phyloP scores from a whole-genome alignment of 2,113 vertebrate genomes.

The Drymodes brunneopygia region DNA sequence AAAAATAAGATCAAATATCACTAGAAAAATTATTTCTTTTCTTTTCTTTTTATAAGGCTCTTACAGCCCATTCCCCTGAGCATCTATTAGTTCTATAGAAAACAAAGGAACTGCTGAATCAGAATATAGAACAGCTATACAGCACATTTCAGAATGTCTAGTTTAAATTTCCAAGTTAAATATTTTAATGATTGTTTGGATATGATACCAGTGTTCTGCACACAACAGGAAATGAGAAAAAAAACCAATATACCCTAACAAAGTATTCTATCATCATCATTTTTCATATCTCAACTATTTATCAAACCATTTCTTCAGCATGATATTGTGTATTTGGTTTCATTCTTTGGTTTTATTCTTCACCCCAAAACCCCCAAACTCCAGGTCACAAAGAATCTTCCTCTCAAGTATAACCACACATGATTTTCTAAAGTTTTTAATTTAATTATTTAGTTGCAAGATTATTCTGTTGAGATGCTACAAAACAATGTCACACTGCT shows the following conservation, averaged over 20 bases:
- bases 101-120: neutral
- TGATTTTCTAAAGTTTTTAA: neutral
- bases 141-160: neutral
- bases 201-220: neutral
- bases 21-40: neutral
- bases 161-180: neutral
- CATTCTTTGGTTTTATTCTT: neutral
- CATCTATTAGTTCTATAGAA: neutral
- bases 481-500: neutral
- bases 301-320: neutral
- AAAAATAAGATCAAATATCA: neutral
- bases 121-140: neutral
- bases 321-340: neutral
- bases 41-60: neutral
- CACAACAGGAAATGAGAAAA: neutral
- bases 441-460: neutral
- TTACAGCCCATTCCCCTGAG: neutral
- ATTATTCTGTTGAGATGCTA: neutral
- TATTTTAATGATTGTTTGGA: neutral
- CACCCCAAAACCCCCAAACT: neutral
- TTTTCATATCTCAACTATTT: neutral
- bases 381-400: neutral
- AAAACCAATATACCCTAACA: neutral
- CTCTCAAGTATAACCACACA: neutral
- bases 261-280: neutral